These are phyloP conservation scores for Panzeria rudis DNA, from an alignment of 2,888 invertebrate species.

Conservation along the genomic window DNA sequence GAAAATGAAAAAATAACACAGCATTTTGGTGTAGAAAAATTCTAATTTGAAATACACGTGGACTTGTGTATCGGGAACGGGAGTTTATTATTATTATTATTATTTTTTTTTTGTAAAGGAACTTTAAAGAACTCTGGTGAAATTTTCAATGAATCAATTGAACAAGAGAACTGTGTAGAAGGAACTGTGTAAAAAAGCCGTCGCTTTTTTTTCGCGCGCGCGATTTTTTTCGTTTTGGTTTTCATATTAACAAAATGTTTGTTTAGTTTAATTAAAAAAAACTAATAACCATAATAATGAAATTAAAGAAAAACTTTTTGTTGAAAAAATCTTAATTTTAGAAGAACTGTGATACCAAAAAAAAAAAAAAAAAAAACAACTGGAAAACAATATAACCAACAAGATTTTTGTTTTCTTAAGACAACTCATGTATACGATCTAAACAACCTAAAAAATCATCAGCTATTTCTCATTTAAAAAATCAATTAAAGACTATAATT, in stretches of 20 bases:
- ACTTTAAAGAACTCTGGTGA: slow-evolving; percentile 2
- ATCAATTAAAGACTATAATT: slow-evolving; percentile 48
- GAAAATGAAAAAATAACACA: slow-evolving; percentile 56
- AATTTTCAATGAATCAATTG: not conserved
- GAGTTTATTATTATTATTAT: not conserved
- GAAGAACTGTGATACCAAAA: slow-evolving; percentile 69
- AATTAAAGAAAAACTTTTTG: slow-evolving; percentile 47
- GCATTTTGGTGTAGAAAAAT: slow-evolving; percentile 46
- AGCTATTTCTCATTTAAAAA: slow-evolving; percentile 19
- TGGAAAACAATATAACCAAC: slow-evolving; percentile 40
- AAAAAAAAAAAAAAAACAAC: too few relatives aligned
- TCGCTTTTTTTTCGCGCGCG: slow-evolving; percentile 71
- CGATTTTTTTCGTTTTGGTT: slow-evolving; percentile 65
- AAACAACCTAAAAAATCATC: slow-evolving; percentile 40
- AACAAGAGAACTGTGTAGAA: not conserved
- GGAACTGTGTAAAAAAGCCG: slow-evolving; percentile 65
- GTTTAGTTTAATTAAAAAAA: slow-evolving; percentile 22
- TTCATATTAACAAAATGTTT: slow-evolving; percentile 11
- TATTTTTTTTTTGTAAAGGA: slow-evolving; percentile 16
- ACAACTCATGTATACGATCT: slow-evolving; percentile 67
- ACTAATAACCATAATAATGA: not conserved
- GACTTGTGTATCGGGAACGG: slow-evolving; percentile 47
- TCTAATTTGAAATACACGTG: slow-evolving; percentile 33
- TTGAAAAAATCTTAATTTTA: slow-evolving; percentile 45
- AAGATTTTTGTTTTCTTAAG: slow-evolving; percentile 52